A percentile compares a stretch with the other conserved stretches of the same genome.
phyloP scores from a whole-genome alignment of 1,140 invertebrate species.

The Drosophila orosa region DNA sequence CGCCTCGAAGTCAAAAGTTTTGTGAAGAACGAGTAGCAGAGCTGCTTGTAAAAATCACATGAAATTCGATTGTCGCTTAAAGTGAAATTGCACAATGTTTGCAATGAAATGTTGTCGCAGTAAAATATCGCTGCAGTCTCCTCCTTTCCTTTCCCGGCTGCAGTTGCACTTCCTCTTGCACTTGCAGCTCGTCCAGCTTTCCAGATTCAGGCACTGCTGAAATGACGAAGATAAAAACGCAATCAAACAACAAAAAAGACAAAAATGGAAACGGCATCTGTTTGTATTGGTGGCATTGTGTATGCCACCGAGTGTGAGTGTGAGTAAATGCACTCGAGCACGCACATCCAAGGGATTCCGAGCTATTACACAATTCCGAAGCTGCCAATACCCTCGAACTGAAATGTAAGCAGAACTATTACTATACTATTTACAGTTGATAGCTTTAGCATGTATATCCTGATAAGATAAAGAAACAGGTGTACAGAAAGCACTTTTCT shows the following conservation, averaged over 20 bases:
- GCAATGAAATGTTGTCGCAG: slow-evolving; percentile 75
- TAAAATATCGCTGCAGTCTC: slow-evolving; percentile 62
- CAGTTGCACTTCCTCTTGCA: slow-evolving; percentile 38
- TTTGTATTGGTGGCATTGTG: slow-evolving; percentile 54
- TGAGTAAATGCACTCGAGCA: slow-evolving; percentile 76
- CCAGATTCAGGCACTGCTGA: slow-evolving; percentile 55
- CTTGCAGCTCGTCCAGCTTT: slow-evolving; percentile 19
- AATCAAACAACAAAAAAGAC: slow-evolving; percentile 73
- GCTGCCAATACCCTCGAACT: slow-evolving; percentile 10
- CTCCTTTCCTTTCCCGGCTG: slow-evolving; percentile 8
- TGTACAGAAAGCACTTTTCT: neutral
- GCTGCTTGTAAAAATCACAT: slow-evolving; percentile 73
- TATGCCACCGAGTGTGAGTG: slow-evolving; percentile 15
- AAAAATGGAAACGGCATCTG: slow-evolving; percentile 70
- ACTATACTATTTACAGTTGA: neutral
- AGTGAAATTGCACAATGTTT: slow-evolving; percentile 80
- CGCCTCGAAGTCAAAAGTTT: slow-evolving; percentile 22
- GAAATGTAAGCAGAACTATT: neutral
- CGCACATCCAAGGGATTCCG: slow-evolving; percentile 49
- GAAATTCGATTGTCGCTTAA: slow-evolving; percentile 80
- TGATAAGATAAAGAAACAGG: slow-evolving; percentile 11
- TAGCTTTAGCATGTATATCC: neutral
- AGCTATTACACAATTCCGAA: neutral
- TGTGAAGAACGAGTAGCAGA: slow-evolving; percentile 23
- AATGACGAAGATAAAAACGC: slow-evolving; percentile 81